These are phyloP conservation scores for Periplaneta americana DNA, from an alignment of 1,140 invertebrate genomes.

Conservation along the genomic window DNA sequence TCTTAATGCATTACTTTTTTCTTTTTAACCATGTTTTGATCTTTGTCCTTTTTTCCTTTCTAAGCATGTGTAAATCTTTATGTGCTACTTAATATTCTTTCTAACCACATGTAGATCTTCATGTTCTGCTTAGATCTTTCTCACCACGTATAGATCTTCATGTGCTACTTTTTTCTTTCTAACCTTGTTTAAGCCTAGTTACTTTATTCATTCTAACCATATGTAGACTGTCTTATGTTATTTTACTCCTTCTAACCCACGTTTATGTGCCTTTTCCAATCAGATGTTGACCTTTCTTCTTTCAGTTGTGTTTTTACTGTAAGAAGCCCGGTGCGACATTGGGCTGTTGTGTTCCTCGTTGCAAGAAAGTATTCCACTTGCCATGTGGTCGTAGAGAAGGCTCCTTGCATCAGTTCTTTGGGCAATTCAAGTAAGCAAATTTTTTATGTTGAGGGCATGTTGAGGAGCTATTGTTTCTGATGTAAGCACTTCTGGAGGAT, in stretches of 20 bases:
- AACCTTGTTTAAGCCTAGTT: background rate
- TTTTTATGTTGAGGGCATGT: too few species aligned
- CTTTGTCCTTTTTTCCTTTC: too few species aligned
- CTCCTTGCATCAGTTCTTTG: slow-evolving; percentile 54
- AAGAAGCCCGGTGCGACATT: slow-evolving; percentile 52
- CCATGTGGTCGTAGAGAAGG: slow-evolving; percentile 52
- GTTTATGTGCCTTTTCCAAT: background rate
- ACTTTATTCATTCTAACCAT: background rate
- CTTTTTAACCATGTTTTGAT: too few species aligned
- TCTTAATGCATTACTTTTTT: too few species aligned
- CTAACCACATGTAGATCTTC: too few species aligned
- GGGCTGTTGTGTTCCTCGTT: slow-evolving; percentile 49
- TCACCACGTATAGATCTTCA: background rate
- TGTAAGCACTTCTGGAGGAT: too few species aligned
- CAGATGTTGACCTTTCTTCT: slow-evolving; percentile 15
- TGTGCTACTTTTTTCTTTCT: background rate
- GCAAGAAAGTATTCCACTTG: slow-evolving; percentile 54
- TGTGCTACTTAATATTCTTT: too few species aligned
- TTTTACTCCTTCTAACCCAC: background rate
- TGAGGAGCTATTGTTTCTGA: too few species aligned
- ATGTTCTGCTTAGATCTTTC: background rate
- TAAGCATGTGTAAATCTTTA: too few species aligned
- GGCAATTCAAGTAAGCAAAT: slow-evolving; percentile 47
- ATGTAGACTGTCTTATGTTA: background rate
- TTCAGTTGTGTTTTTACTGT: slow-evolving; percentile 53